Percentiles rank a stretch among this genome's conserved stretches.
Evolutionary conservation across 2,797 vertebrate species (phyloP).

Genomic region (Merluccius polli): DNA sequence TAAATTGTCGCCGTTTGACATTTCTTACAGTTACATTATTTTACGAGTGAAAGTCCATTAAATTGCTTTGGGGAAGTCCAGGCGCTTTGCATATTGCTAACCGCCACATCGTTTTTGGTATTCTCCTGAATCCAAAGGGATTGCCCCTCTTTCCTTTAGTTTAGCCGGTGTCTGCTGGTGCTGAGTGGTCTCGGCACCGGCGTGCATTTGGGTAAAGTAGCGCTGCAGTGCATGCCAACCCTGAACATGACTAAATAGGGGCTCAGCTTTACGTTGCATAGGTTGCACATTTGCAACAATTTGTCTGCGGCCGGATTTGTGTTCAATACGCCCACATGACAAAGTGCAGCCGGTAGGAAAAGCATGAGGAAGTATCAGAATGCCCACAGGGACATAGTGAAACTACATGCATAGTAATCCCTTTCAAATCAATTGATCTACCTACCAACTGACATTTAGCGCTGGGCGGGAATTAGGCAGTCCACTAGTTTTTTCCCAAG

Average conservation of each 20-base stretch:
- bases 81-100: constrained; percentile 62
- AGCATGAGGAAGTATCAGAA: not conserved
- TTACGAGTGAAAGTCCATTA: not conserved
- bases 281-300: not conserved
- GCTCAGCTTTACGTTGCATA: not conserved
- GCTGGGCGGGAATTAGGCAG: constrained; percentile 10
- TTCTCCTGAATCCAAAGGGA: constrained; percentile 46
- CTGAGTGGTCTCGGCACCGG: constrained; percentile 42
- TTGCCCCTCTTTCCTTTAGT: constrained; percentile 39
- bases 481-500: constrained; percentile 19
- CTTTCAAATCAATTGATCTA: constrained; percentile 5
- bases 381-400: not conserved
- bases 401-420: not conserved
- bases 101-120: constrained; percentile 27
- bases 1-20: not conserved
- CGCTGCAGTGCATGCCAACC: not conserved
- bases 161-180: constrained; percentile 34
- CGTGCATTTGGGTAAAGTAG: not conserved
- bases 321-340: too few relatives aligned
- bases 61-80: constrained; percentile 60
- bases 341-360: not conserved
- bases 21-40: not conserved
- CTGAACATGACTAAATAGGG: not conserved
- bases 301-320: not conserved
- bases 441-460: constrained; percentile 1